Percentiles rank a stretch among this genome's conserved stretches.
These are phyloP conservation scores for Sturmia bella DNA, from an alignment of 2,888 invertebrate genomes.

Conservation along the genomic window DNA sequence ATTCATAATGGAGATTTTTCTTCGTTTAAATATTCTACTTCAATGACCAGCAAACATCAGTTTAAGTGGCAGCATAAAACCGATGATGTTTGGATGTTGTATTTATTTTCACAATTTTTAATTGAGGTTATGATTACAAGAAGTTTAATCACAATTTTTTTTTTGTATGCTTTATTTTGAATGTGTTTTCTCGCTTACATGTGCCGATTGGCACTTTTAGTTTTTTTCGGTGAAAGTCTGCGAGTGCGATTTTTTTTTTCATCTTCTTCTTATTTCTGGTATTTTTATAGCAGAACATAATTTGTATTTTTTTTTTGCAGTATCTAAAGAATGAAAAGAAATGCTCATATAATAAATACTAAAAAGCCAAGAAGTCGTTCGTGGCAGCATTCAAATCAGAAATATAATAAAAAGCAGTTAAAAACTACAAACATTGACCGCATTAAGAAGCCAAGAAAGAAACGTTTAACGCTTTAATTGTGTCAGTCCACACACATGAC, in stretches of 20 bases:
- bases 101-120: slow-evolving; percentile 36
- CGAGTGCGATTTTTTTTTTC: slow-evolving; percentile 4
- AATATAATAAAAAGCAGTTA: slow-evolving; percentile 17
- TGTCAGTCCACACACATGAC: slow-evolving; percentile 24
- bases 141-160: slow-evolving; percentile 2
- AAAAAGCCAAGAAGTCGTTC: slow-evolving; percentile 15
- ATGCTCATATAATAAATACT: slow-evolving; percentile 1
- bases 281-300: slow-evolving; percentile 10
- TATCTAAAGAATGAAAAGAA: not conserved
- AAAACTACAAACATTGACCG: slow-evolving; percentile 30
- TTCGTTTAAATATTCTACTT: slow-evolving; percentile 28
- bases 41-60: slow-evolving; percentile 28
- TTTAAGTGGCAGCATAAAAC: slow-evolving; percentile 34
- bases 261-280: slow-evolving; percentile 11
- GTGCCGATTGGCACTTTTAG: not conserved
- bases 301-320: slow-evolving; percentile 4
- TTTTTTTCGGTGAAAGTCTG: slow-evolving; percentile 52
- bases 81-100: slow-evolving; percentile 42
- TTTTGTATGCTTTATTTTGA: slow-evolving; percentile 1
- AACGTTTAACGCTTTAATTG: slow-evolving; percentile 47
- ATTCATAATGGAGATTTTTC: no score
- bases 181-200: slow-evolving; percentile 31
- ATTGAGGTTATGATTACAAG: slow-evolving; percentile 57
- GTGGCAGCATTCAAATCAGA: slow-evolving; percentile 6
- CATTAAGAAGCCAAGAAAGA: slow-evolving; percentile 21